Evolutionary conservation across 2,888 invertebrate species (phyloP).

Genomic region (Brenthis ino): DNA sequence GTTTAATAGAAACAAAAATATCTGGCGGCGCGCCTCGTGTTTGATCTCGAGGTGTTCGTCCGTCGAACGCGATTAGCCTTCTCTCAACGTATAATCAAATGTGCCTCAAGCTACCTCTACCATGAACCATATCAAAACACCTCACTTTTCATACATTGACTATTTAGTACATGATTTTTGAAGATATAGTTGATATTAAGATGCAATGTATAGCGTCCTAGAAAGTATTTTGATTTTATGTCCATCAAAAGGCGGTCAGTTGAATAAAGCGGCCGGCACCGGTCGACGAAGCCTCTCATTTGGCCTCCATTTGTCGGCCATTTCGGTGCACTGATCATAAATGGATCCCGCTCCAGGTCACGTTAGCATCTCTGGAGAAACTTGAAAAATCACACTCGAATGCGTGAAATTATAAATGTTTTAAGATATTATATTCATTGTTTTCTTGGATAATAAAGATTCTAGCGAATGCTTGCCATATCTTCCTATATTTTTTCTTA

Average conservation of each 20-base stretch:
- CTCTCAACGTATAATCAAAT: constrained; percentile 82
- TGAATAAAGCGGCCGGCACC: constrained; percentile 67
- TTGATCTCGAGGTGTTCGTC: constrained; percentile 83
- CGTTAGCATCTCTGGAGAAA: constrained; percentile 77
- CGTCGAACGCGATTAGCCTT: constrained; percentile 82
- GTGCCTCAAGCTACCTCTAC: constrained; percentile 72
- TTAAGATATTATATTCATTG: constrained; percentile 29
- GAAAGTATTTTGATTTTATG: constrained; percentile 13
- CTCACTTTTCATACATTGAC: constrained; percentile 47
- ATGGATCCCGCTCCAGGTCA: constrained; percentile 79
- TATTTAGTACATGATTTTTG: not conserved
- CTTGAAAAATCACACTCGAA: constrained; percentile 80
- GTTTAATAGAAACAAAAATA: constrained; percentile 83
- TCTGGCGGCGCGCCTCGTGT: constrained; percentile 82
- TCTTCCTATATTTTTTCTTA: not conserved
- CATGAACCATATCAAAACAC: constrained; percentile 43
- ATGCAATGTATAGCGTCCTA: constrained; percentile 33
- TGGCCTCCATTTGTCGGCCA: constrained; percentile 82
- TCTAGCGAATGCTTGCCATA: not conserved
- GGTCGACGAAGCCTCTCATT: constrained; percentile 81
- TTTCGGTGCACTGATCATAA: constrained; percentile 81
- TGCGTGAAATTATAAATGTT: constrained; percentile 67
- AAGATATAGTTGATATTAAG: not conserved
- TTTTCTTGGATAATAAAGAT: not conserved
- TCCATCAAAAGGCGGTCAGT: constrained; percentile 60